These are phyloP conservation scores for Platerodrilus igneus DNA, from an alignment of 2,888 invertebrate species.

Conservation along the genomic window DNA sequence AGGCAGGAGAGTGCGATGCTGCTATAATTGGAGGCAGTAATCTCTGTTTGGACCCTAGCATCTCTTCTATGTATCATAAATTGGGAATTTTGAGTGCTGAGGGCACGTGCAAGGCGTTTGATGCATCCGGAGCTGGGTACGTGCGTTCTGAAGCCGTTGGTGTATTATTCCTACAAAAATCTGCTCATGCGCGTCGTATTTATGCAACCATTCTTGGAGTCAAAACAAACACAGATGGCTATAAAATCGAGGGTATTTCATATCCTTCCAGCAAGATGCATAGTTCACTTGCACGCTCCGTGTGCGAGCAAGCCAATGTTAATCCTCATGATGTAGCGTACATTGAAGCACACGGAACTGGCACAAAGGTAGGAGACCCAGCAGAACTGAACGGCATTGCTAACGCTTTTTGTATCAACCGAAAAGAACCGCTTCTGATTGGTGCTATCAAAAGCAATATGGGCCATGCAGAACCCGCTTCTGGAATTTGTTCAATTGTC, in stretches of 20 bases:
- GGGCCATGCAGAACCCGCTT: no score
- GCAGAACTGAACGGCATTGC: no score
- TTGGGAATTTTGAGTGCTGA: conserved; percentile 89
- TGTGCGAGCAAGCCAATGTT: conserved; percentile 84
- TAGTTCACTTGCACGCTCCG: conserved; percentile 73
- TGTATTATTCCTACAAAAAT: conserved; percentile 75
- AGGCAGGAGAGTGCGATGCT: conserved; percentile 86
- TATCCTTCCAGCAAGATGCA: conserved; percentile 79
- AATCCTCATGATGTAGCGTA: no score
- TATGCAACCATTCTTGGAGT: no score
- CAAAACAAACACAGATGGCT: conserved; percentile 88
- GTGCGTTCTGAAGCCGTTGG: no score
- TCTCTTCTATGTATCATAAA: conserved; percentile 87
- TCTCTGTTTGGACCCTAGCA: conserved; percentile 82
- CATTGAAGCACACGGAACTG: no score
- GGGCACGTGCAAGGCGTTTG: conserved; percentile 89
- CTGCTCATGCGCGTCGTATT: conserved; percentile 67
- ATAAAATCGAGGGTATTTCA: conserved; percentile 85
- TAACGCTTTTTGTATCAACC: no score
- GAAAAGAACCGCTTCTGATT: no score
- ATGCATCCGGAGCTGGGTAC: conserved; percentile 84
- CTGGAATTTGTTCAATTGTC: no score
- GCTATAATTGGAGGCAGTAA: conserved; percentile 94
- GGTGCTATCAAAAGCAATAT: no score
- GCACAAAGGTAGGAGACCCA: no score